A percentile compares a stretch with the other conserved stretches of the same genome.
phyloP scores from a whole-genome alignment of 2,797 vertebrate species.

The Kryptolebias ocellatus region DNA sequence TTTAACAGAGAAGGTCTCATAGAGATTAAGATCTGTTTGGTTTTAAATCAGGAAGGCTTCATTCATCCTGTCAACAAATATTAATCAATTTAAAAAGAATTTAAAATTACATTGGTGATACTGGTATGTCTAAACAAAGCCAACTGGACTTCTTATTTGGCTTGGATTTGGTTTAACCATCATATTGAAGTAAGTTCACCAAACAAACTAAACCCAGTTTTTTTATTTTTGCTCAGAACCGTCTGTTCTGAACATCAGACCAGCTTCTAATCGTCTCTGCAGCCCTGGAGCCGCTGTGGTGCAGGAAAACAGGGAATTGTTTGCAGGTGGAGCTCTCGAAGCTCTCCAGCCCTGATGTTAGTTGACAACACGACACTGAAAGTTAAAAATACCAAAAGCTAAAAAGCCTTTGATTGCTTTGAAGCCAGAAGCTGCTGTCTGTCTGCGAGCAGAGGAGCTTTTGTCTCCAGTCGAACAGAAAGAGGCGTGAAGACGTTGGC shows the following conservation, averaged over 20 bases:
- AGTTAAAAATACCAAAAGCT: constrained; percentile 26
- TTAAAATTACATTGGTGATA: too few relatives aligned
- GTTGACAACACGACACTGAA: constrained; percentile 29
- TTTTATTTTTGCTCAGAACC: too few relatives aligned
- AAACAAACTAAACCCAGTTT: too few relatives aligned
- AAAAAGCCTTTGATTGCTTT: constrained; percentile 21
- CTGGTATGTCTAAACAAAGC: too few relatives aligned
- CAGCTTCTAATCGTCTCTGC: neutral
- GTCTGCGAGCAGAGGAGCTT: constrained; percentile 16
- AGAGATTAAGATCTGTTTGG: too few relatives aligned
- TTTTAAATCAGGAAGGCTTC: too few relatives aligned
- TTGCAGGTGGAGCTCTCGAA: constrained; percentile 29
- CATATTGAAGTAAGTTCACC: too few relatives aligned
- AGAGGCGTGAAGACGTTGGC: neutral
- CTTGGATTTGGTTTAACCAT: too few relatives aligned
- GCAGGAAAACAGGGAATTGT: constrained; percentile 5
- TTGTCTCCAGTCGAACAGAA: constrained; percentile 49
- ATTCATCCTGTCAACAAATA: too few relatives aligned
- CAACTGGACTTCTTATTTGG: too few relatives aligned
- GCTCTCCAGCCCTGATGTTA: neutral
- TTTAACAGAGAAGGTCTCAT: too few relatives aligned
- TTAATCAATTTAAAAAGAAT: too few relatives aligned
- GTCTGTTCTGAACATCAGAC: neutral
- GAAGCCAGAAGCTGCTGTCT: constrained; percentile 25
- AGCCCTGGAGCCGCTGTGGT: neutral